Evolutionary conservation across 2,797 vertebrate species (phyloP), one percentile per base, ranked within the genome.

Genomic region (Cichlasoma orientale): DNA sequence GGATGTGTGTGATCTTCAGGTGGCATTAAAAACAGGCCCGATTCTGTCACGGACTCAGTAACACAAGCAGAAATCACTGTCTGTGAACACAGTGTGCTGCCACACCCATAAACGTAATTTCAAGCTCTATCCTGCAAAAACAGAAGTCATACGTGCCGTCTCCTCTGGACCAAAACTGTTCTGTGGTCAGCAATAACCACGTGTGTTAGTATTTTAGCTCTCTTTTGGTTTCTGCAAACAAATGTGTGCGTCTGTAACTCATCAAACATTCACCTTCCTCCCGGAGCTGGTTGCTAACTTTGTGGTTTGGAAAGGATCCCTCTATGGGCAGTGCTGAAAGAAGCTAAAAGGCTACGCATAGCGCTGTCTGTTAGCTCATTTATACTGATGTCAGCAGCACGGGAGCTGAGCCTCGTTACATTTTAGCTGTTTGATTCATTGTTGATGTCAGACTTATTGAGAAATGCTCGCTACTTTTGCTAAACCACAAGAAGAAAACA

Each of bases 371-470:
- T 6, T 6, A 4, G 59, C 38, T 58, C 56, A 72, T 54, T 57
- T 29, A 31, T 10, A 9, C n/a, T 18, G 31, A 70, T 31, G 69
- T 44, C 41, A 63, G 55, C 3, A 12, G 55, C 3, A 12, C 27
- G 5, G 54, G 16, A 53, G 36, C 33, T 50, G 54, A 57, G 50
- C 38, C 13, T 38, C 54, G 41, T 69, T 56, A 50, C 50, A 18
- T 75, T 47, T 11, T 23, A 14, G 7, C 61, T 4, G 44, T 71
- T 44, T 78, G 33, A 89, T 75, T 53, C 18, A 83, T 78, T 71
- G 4, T 4, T 33, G 16, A 56, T 53, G 41, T 79, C 74, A 47
- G 25, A 53, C 10, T 21, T 75, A 29, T 2, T 61, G 73, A 75
- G 75, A 27, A 50, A 80, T 83, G 11, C 6, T 47, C 7, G 10